Evolutionary conservation across 2,797 vertebrate genomes (phyloP).

Genomic region (Lepilemur septentrionalis): DNA sequence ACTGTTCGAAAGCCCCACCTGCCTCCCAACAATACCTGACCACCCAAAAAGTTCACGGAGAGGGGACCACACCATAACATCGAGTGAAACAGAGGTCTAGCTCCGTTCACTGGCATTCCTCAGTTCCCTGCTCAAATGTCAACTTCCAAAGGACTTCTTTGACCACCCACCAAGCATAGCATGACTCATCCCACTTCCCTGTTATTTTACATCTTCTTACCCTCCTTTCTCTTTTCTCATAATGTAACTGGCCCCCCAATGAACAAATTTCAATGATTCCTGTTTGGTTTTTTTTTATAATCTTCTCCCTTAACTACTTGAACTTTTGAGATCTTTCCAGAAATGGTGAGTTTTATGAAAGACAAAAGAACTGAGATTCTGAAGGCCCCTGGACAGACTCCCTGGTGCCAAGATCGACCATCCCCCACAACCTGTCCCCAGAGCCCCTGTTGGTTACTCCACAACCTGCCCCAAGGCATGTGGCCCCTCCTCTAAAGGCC

Average conservation of each 20-base stretch:
- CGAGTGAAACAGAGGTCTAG: not conserved
- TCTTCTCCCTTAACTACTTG: not conserved
- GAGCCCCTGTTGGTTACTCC: not conserved
- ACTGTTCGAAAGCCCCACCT: not conserved
- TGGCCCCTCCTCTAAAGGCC: not conserved
- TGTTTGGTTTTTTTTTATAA: not conserved
- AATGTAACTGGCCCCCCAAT: not conserved
- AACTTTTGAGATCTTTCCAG: not conserved
- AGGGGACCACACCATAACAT: not conserved
- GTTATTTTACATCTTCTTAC: not conserved
- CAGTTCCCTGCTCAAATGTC: not conserved
- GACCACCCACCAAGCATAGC: not conserved
- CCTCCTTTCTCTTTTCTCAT: not conserved
- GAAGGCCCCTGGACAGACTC: not conserved
- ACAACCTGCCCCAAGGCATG: not conserved
- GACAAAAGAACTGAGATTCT: not conserved
- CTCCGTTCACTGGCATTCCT: fast-evolving
- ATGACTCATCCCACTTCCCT: not conserved
- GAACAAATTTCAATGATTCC: not conserved
- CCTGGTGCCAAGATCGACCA: not conserved
- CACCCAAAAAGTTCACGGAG: not conserved
- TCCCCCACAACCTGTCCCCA: not conserved
- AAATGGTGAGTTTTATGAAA: not conserved
- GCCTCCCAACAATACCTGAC: not conserved
- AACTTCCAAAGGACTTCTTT: not conserved